Conservation (phyloP, 2,797 vertebrate genomes). For the Urophycis tenuis region DNA sequence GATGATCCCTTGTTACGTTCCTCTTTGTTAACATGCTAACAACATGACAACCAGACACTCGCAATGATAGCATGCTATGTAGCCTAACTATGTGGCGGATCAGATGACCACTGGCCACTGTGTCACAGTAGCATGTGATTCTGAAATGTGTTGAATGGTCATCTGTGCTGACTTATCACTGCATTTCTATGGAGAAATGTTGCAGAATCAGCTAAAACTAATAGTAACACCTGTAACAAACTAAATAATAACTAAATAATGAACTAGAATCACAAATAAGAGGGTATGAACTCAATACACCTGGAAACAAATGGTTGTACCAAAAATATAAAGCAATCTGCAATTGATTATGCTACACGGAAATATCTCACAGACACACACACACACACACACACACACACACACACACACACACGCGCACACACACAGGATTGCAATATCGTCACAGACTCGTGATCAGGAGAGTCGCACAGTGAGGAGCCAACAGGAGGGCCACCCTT, state of each 20-base stretch:
- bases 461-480: background rate
- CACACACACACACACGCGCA: no score
- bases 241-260: background rate
- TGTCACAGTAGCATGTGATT: background rate
- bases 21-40: background rate
- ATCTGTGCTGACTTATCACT: background rate
- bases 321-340: no score
- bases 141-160: slow-evolving; percentile 1
- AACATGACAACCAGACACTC: background rate
- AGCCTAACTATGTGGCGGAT: background rate
- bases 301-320: no score
- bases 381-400: no score
- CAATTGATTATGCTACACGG: no score
- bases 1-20: background rate
- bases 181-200: background rate
- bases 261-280: no score
- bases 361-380: no score
- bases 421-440: no score
- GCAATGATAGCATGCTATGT: background rate
- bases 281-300: no score
- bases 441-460: no score
- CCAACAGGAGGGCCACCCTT: background rate
- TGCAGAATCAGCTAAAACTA: background rate
- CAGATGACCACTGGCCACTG: background rate
- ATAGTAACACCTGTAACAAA: background rate